These are phyloP conservation scores for Sphaeridia pumilis DNA, from an alignment of 2,888 invertebrate species.

Conservation along the genomic window DNA sequence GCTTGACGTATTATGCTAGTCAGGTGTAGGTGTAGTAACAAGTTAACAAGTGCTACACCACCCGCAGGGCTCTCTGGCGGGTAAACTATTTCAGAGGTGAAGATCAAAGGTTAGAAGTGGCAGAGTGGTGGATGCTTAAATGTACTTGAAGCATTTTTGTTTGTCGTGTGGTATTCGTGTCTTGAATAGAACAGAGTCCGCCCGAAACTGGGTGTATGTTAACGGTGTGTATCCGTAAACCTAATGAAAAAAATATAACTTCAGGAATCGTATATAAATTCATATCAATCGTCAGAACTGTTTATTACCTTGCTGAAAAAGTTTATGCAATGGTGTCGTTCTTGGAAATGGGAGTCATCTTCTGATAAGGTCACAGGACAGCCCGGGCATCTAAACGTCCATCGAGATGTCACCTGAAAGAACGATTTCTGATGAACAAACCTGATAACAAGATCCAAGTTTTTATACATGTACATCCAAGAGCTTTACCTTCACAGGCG, in stretches of 20 bases:
- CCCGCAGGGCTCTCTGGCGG: too few relatives aligned
- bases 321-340: constrained; percentile 95
- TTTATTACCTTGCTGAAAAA: constrained; percentile 66
- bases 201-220: constrained; percentile 88
- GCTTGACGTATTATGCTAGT: too few relatives aligned
- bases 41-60: too few relatives aligned
- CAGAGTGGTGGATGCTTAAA: too few relatives aligned
- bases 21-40: too few relatives aligned
- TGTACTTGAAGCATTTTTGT: constrained; percentile 98
- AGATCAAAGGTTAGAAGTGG: too few relatives aligned
- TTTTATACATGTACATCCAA: too few relatives aligned
- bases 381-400: constrained; percentile 96
- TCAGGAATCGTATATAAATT: too few relatives aligned
- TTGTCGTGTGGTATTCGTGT: constrained; percentile 96
- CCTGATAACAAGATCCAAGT: background rate
- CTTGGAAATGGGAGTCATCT: constrained; percentile 93
- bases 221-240: constrained; percentile 98
- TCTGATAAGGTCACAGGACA: constrained; percentile 92
- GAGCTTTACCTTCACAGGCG: constrained; percentile 75
- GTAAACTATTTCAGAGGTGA: too few relatives aligned
- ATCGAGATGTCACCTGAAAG: constrained; percentile 83
- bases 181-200: constrained; percentile 96
- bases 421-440: too few relatives aligned
- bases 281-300: too few relatives aligned
- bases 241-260: too few relatives aligned